phyloP scores from a whole-genome alignment of 2,113 vertebrate species.

The Acrocephalus arundinaceus region DNA sequence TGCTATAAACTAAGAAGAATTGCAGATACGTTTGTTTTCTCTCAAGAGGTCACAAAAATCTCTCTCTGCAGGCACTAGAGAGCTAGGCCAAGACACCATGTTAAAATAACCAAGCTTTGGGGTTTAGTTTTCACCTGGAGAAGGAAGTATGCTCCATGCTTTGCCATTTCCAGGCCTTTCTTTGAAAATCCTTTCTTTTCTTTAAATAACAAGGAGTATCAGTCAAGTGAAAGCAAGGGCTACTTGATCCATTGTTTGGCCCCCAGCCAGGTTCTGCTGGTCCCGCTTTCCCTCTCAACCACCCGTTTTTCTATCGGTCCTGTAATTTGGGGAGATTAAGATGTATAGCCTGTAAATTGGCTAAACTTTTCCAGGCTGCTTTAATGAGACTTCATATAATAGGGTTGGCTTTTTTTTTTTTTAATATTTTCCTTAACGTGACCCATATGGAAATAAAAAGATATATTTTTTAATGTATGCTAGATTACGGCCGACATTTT shows the following conservation, averaged over 20 bases:
- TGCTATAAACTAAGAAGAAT: not conserved
- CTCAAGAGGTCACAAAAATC: not conserved
- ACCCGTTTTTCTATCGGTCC: conserved; percentile 51
- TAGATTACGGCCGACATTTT: conserved; percentile 64
- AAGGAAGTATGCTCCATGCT: not conserved
- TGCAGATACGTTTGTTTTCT: not conserved
- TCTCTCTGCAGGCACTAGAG: not conserved
- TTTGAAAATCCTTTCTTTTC: conserved; percentile 45
- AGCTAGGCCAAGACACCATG: not conserved
- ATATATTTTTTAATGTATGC: conserved; percentile 67
- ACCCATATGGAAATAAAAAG: conserved; percentile 78
- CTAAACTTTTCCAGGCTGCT: conserved; percentile 79
- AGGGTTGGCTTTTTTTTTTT: conserved; percentile 64
- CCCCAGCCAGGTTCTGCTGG: conserved; percentile 68
- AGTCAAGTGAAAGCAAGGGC: conserved; percentile 58
- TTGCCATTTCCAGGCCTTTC: not conserved
- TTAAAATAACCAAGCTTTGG: not conserved
- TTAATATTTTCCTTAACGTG: conserved; percentile 71
- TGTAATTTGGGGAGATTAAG: conserved; percentile 75
- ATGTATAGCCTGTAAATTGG: conserved; percentile 79
- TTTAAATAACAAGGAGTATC: conserved; percentile 72
- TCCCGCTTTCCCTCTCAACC: conserved; percentile 43
- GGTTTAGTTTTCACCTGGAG: not conserved
- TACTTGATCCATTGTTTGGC: conserved; percentile 70
- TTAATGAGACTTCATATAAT: conserved; percentile 78